A percentile compares a stretch with the other conserved stretches of the same genome.
phyloP scores from a whole-genome alignment of 2,113 vertebrate species.

The Cromileptes altivelis region DNA sequence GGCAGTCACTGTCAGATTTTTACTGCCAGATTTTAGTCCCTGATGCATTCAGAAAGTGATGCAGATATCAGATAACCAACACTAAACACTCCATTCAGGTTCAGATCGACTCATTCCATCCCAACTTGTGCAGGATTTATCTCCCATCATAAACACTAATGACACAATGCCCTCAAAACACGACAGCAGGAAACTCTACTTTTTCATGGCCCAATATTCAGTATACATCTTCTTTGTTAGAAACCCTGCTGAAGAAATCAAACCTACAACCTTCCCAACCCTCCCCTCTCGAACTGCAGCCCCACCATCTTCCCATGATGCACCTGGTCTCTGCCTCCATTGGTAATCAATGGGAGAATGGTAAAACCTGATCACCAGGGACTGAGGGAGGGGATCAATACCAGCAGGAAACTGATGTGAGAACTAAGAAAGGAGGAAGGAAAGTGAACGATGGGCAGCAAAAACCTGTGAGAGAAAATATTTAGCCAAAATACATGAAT shows the following conservation, averaged over 20 bases:
- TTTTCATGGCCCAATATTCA: no score
- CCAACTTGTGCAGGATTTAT: no score
- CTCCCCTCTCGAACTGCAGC: slow-evolving; percentile 31
- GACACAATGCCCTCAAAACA: no score
- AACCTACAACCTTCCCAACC: slow-evolving; percentile 51
- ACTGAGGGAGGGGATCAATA: slow-evolving; percentile 71
- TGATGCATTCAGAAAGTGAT: no score
- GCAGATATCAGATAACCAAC: no score
- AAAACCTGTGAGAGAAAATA: slow-evolving; percentile 46
- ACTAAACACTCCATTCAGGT: background rate
- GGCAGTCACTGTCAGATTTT: no score
- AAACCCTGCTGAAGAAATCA: slow-evolving; percentile 25
- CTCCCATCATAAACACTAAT: no score
- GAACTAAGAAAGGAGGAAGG: slow-evolving; percentile 47
- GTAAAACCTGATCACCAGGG: slow-evolving; percentile 80
- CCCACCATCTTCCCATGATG: slow-evolving; percentile 64
- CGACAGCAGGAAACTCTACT: no score
- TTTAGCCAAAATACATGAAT: background rate
- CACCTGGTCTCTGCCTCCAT: slow-evolving; percentile 66
- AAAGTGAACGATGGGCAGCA: slow-evolving; percentile 27
- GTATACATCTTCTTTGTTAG: background rate
- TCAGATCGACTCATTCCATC: no score
- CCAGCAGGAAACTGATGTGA: slow-evolving; percentile 71
- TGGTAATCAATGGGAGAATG: slow-evolving; percentile 79
- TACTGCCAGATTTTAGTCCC: no score